These are phyloP conservation scores for Pteropus rufus DNA, from an alignment of 2,797 vertebrate species.

Conservation along the genomic window DNA sequence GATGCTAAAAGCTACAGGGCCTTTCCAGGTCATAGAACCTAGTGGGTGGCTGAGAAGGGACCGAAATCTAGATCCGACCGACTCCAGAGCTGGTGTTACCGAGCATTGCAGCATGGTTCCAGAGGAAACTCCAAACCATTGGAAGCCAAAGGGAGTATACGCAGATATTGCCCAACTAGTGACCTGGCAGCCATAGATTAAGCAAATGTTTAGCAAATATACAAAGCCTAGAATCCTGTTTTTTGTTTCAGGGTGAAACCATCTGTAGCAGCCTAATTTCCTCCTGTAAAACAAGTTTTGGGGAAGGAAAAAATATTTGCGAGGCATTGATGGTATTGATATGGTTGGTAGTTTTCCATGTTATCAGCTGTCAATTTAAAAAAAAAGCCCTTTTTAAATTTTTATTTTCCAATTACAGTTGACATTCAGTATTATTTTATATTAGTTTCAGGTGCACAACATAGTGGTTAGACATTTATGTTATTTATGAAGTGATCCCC, in stretches of 20 bases:
- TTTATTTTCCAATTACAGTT: too few relatives aligned
- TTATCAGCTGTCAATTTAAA: neutral
- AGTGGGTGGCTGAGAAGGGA: neutral
- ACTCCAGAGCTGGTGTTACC: neutral
- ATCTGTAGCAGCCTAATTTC: slow-evolving; percentile 1
- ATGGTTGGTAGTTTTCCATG: neutral
- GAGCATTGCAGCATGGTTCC: neutral
- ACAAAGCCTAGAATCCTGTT: neutral
- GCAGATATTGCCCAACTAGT: neutral
- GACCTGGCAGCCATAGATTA: neutral
- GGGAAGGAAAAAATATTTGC: neutral
- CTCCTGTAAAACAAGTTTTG: slow-evolving; percentile 35
- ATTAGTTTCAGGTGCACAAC: too few relatives aligned
- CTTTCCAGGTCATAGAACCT: neutral
- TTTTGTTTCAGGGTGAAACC: slow-evolving; percentile 48
- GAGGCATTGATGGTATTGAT: neutral
- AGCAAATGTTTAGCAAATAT: neutral
- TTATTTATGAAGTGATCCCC: too few relatives aligned
- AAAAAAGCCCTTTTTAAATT: neutral
- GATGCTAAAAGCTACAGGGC: neutral
- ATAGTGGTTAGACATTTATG: too few relatives aligned
- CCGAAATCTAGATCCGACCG: neutral
- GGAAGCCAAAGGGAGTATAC: neutral
- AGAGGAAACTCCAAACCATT: neutral
- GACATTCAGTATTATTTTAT: too few relatives aligned